Conservation (phyloP, 1,140 invertebrate species). For the Zophobas atratus region DNA sequence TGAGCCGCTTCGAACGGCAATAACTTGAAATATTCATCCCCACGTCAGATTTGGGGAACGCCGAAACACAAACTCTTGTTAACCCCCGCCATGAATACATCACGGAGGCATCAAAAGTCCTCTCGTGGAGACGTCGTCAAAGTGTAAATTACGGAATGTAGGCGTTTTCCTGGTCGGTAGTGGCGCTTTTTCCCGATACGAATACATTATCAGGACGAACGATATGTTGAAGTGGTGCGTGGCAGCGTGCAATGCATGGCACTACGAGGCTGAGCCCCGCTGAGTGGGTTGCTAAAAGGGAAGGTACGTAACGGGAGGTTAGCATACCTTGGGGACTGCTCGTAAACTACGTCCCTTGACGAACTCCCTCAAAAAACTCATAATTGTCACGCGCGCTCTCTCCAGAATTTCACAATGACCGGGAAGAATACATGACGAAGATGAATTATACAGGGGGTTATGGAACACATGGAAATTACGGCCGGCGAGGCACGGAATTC, state of each 20-base stretch:
- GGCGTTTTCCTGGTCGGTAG: constrained; percentile 43
- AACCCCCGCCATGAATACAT: constrained; percentile 45
- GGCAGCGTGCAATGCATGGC: constrained; percentile 32
- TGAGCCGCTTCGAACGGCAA: constrained; percentile 29
- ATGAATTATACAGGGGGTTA: constrained; percentile 1
- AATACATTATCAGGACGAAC: constrained; percentile 45
- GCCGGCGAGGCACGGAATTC: no score
- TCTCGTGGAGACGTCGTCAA: constrained; percentile 31
- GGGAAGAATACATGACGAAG: background rate
- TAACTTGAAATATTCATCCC: constrained; percentile 47
- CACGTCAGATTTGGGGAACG: constrained; percentile 31
- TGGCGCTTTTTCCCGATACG: constrained; percentile 45
- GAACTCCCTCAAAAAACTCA: constrained; percentile 57
- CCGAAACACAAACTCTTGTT: constrained; percentile 48
- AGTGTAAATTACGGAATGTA: constrained; percentile 46
- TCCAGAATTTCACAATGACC: constrained; percentile 17
- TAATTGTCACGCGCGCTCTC: constrained; percentile 28
- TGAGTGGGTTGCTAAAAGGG: constrained; percentile 63
- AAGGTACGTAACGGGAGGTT: constrained; percentile 67
- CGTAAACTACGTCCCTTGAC: constrained; percentile 67
- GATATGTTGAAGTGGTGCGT: constrained; percentile 43
- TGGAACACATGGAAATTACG: no score
- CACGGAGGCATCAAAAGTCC: constrained; percentile 44
- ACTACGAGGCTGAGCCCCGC: constrained; percentile 14
- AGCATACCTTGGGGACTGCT: constrained; percentile 66